Base-by-base conservation (phyloP, 2,113 vertebrate genomes). In the Toxotes jaculatrix region DNA sequence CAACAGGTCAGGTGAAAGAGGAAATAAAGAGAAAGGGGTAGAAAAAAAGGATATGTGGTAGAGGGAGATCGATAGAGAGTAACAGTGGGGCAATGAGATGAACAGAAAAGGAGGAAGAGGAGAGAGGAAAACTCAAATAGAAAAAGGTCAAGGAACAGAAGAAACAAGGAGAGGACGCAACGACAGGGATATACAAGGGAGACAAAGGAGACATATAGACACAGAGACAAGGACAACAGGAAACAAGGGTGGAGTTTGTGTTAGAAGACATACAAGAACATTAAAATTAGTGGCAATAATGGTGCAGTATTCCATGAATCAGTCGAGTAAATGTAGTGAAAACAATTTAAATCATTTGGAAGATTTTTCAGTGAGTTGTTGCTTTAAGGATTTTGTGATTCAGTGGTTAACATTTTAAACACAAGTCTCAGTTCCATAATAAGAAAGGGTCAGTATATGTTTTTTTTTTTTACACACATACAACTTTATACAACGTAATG, bases 221-320 rank as follows among this genome's bases (percentile, higher is more conserved):
- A 88, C 73, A 84, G 49, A 82, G 85, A 94, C 87, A 68, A 90
- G 56, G 88, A 93, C 88, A 89, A 90, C 92, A 85, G 71, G 84
- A 86, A 90, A 92, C 86, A 92, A 91, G 80, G 92, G 85, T 85
- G 89, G 77, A 92, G 82, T 80, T 89, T 82, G 77, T 86, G 84
- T 92, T 93, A 94, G 90, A 87, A 84, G 77, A 92, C 80, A 56
- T 89, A 85, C 67, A 87, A 73, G 68, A 79, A 66, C 56, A 81
- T 32, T 59, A 32, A 21, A 65, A 74, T 76, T 45, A 63, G 74
- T 83, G 13, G 1, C n/a, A 80, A 71, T 40, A 71, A 9, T 72
- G 34, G 34, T 67, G 45, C 36, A 69, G 8, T 49, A 56, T 59
- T 74, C 17, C 23, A 5, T 34, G 27, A 55, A 74, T 45, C 10